Evolutionary conservation across 92 coral and sea anemone genomes (phyloP), one percentile per base, ranked within the genome.

Genomic region (Heliopora coerulea): DNA sequence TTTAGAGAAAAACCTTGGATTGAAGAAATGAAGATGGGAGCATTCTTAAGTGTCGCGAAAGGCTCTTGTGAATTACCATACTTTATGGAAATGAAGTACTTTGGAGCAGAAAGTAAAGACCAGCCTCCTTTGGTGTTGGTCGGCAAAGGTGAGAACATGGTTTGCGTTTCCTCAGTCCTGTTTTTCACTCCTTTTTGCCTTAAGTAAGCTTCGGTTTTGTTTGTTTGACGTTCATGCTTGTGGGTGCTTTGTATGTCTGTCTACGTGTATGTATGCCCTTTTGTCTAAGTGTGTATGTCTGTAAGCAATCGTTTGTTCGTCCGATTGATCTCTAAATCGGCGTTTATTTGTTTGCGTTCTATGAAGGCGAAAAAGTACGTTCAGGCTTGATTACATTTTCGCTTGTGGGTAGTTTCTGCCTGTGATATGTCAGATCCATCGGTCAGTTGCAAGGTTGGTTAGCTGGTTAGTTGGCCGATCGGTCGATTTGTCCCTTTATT

Each of bases 1-100:
- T 67, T 30, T 56, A 93, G 98, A 75, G 96, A 86, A 49, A 84
- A 93, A 49, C 65, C 82, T 25, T 93, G 98, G 98, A 96, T 96
- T 0, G 82, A 86, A 48, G 83, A 86, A 33, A 70, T 78, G 82
- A 83, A 90, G 33, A 91, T 91, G 97, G 88, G 88, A 12, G 92
- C 97, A 30, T 91, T 91, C 68, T 78, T 91, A 17, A 72, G 90
- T 78, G 97, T 91, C 37, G 96, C 91, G 15, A 84, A 91, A 48
- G 97, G 91, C 11, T 91, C 97, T 33, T 34, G 77, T 35, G 91
- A 91, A 72, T 68, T 87, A 17, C 83, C 96, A 3, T 62, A 82
- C 14, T 84, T 91, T 44, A 30, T 91, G 85, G 97, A 91, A 78
- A 83, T 91, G 79, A 85, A 83, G 32, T 91, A 91, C 83, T 87